Evolutionary conservation across 2,113 vertebrate genomes (phyloP).

Genomic region (Trinectes maculatus): DNA sequence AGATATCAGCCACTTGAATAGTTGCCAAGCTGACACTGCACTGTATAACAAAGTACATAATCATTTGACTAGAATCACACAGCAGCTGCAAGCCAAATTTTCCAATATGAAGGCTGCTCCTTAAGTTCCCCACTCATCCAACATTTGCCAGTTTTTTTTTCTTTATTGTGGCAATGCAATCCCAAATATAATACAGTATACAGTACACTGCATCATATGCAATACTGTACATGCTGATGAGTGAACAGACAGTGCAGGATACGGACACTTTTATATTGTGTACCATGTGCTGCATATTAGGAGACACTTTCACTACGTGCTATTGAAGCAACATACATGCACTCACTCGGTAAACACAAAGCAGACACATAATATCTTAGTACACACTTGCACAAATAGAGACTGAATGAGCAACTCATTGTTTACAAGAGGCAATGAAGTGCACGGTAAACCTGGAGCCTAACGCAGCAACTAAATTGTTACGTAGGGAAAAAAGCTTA

Average conservation of each 20-base stretch:
- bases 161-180: neutral
- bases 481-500: no score
- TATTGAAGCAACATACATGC: neutral
- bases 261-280: neutral
- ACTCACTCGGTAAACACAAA: neutral
- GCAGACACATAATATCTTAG: neutral
- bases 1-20: slow-evolving; percentile 51
- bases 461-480: no score
- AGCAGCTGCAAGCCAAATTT: slow-evolving; percentile 40
- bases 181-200: neutral
- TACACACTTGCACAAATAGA: neutral
- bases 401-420: neutral
- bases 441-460: no score
- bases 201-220: neutral
- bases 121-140: slow-evolving; percentile 19
- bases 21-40: slow-evolving; percentile 56
- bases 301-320: neutral
- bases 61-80: slow-evolving; percentile 52
- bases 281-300: neutral
- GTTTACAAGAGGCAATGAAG: no score
- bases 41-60: slow-evolving; percentile 53
- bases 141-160: slow-evolving; percentile 3
- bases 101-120: slow-evolving; percentile 25
- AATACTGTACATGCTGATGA: neutral
- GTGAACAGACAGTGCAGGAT: neutral